Evolutionary conservation across 2,797 vertebrate species (phyloP).

Genomic region (Phoxinus dragarum): DNA sequence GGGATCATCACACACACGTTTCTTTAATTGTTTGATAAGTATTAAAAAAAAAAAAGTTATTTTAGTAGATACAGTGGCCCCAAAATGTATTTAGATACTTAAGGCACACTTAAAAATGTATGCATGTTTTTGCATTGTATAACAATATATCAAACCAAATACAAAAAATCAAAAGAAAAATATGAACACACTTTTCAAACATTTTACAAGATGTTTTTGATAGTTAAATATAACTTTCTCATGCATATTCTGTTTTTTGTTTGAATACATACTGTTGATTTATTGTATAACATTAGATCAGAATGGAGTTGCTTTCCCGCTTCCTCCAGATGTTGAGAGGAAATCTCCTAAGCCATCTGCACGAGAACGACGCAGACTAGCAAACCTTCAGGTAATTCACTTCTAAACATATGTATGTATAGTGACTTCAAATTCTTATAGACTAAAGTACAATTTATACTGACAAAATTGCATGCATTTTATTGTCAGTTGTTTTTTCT

Average conservation of each 20-base stretch:
- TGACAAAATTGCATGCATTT: background rate
- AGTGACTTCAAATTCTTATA: background rate
- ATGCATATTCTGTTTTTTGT: background rate
- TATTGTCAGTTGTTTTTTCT: background rate
- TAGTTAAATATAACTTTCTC: background rate
- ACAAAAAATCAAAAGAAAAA: background rate
- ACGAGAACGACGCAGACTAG: conserved; percentile 83
- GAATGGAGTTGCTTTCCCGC: conserved; percentile 81
- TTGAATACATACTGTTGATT: background rate
- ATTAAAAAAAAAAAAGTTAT: background rate
- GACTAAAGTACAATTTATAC: background rate
- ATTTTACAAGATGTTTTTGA: background rate
- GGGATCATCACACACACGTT: conserved; percentile 64
- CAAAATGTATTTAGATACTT: background rate
- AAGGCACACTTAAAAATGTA: background rate
- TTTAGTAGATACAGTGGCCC: background rate
- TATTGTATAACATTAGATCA: conserved; percentile 78
- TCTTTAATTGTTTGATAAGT: background rate
- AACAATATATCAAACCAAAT: background rate
- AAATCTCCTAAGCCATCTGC: conserved; percentile 73
- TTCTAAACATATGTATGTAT: background rate
- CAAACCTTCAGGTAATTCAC: conserved; percentile 58
- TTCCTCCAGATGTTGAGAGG: conserved; percentile 68
- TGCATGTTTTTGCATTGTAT: background rate
- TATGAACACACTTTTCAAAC: background rate